Evolutionary conservation across 1,140 invertebrate species (phyloP), one percentile per base, ranked within the genome.

Genomic region (Drosophila albomicans): DNA sequence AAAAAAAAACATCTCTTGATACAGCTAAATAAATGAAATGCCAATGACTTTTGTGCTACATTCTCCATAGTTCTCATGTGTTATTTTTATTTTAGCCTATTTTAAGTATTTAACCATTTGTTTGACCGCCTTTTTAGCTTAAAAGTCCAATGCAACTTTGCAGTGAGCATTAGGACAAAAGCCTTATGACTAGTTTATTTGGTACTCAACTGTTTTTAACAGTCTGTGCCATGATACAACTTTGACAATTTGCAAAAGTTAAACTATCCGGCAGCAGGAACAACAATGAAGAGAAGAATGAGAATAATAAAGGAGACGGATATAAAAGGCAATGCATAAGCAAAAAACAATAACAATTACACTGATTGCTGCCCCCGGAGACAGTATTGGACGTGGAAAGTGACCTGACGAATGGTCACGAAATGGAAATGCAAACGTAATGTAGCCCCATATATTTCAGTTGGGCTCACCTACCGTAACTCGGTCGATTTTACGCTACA

Each of bases 311-410:
- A 81, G 67, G 35, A 81, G 65, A 70, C 68, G 49, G 75, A 65
- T 16, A 66, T 38, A 76, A 73, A 48, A 41, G 16, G 45, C 41
- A 51, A 48, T 30, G 52, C 35, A 25, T 61, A 57, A 48, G 43
- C 25, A 72, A 68, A 75, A 64, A 74, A 87, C 85, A 88, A 87
- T 87, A 87, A 87, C 84, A 87, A 87, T 87, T 87, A 87, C 85
- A 80, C 80, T 87, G 84, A 87, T 87, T 84, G 85, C 80, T 45
- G 77, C 73, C 80, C 73, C 67, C 73, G 69, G 85, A 72, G 80
- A 72, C 78, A 56, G 38, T 49, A 48, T 20, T 71, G 73, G 52
- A 61, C 65, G 79, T 61, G 74, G 76, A 70, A 68, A 67, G 75
- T 66, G 75, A 68, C 65, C 64, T 79, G 76, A 76, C 63, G 80